Evolutionary conservation across 2,113 vertebrate genomes (phyloP).

Genomic region (Abramis brama): DNA sequence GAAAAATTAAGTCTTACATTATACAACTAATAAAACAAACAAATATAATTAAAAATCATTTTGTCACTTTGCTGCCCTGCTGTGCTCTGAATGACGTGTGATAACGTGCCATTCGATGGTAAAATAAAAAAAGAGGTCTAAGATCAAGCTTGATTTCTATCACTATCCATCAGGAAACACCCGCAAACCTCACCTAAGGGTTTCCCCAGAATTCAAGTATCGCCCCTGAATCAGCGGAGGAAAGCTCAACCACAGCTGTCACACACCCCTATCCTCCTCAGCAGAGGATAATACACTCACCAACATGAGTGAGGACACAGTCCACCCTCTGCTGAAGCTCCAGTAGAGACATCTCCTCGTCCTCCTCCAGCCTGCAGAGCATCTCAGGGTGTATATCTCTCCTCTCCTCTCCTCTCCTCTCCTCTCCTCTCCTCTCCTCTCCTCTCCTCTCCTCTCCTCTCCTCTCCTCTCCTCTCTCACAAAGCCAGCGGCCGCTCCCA

Average conservation of each 20-base stretch:
- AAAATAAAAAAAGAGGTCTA: neutral
- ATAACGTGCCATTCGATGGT: neutral
- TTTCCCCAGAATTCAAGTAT: neutral
- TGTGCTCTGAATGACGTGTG: neutral
- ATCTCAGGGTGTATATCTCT: conserved; percentile 79
- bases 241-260: neutral
- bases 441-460: conserved; percentile 51
- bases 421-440: conserved; percentile 62
- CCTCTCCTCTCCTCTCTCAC: conserved; percentile 62
- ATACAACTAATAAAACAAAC: neutral
- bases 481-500: conserved; percentile 79
- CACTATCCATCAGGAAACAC: neutral
- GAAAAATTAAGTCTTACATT: too few relatives aligned
- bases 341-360: conserved; percentile 92
- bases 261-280: neutral
- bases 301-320: conserved; percentile 91
- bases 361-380: conserved; percentile 88
- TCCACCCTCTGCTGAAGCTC: conserved; percentile 87
- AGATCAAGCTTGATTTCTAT: neutral
- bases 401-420: conserved; percentile 60
- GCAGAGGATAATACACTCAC: conserved; percentile 74
- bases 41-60: neutral
- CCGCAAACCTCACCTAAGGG: neutral
- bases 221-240: neutral
- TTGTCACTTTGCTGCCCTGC: neutral